A percentile compares a stretch with the other conserved stretches of the same genome.
Evolutionary conservation across 2,888 invertebrate species (phyloP).

Genomic region (Tyria jacobaeae): DNA sequence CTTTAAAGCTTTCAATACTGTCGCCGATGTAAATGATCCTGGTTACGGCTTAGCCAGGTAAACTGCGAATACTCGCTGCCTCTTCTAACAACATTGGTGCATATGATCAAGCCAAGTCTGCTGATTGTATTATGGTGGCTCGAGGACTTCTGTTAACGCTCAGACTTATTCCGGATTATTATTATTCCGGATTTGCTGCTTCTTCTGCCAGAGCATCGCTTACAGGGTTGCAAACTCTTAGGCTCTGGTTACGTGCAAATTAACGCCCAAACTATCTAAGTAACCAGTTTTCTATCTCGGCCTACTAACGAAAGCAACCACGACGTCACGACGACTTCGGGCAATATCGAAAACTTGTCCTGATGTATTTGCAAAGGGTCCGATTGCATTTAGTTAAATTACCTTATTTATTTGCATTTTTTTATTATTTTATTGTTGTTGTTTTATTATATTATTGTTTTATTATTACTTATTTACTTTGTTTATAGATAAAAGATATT

Average conservation of each 20-base stretch:
- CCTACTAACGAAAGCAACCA: conserved; percentile 61
- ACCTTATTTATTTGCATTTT: conserved; percentile 43
- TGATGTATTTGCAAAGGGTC: conserved; percentile 73
- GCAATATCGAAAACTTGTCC: conserved; percentile 72
- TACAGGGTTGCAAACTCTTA: conserved; percentile 68
- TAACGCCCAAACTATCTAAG: conserved; percentile 65
- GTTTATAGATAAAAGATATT: no score
- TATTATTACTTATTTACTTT: no score
- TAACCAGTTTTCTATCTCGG: conserved; percentile 25
- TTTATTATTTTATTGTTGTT: no score
- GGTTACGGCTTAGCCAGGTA: conserved; percentile 60
- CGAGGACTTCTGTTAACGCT: conserved; percentile 63
- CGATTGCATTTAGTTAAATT: conserved; percentile 59
- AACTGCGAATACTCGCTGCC: conserved; percentile 51
- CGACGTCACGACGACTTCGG: conserved; percentile 79
- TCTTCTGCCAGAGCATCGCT: conserved; percentile 64
- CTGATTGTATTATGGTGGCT: conserved; percentile 51
- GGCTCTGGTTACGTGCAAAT: conserved; percentile 70
- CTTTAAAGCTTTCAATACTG: conserved; percentile 39
- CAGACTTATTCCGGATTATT: conserved; percentile 54
- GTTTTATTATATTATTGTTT: no score
- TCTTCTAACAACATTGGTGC: conserved; percentile 48
- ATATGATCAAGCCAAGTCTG: conserved; percentile 49
- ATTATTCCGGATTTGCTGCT: conserved; percentile 60
- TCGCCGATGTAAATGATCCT: conserved; percentile 59